Evolutionary conservation across 2,888 invertebrate species (phyloP), one percentile per base, ranked within the genome.

Genomic region (Liodrosophila aerea): DNA sequence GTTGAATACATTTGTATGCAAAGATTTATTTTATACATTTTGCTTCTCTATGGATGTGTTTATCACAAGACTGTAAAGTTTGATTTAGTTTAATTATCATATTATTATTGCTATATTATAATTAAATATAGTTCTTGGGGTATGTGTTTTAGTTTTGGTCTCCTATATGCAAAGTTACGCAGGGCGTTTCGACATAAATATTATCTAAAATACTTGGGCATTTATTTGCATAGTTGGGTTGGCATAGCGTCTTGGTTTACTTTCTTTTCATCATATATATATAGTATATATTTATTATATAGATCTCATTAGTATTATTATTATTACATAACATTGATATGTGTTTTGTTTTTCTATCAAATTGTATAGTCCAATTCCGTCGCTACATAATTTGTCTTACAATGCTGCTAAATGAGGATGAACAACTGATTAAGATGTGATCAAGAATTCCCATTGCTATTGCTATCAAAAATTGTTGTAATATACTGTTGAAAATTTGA

Each of bases 261-360:
- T 29, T n/a, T 27, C 56, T 52, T 40, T 50, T 53, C 39, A 45
- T 45, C 46, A 31, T 54, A 52, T 49, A n/a, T n/a, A n/a, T n/a
- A n/a, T n/a, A 5, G 22, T 22, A 22, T 22, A 22, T 22, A 22
- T 22, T 22, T 4, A 22, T 22, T 22, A 5, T 22, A 22, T 22
- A 22, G 22, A 22, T 22, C 5, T 2, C 5, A 22, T 22, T 22
- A 22, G 22, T 22, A 22, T 22, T 22, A 22, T 22, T 22, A 22
- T 41, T 57, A 40, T 29, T 53, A 49, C 51, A 53, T 46, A 58
- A 1, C 9, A 34, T 72, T 44, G 8, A 56, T 71, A 57, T 69
- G 74, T 80, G 80, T 85, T 81, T 85, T 81, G 83, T 85, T 78
- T 82, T 54, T 76, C 66, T 69, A 77, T 73, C 64, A 76, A 72